Base-by-base conservation (phyloP, 1,140 invertebrate species). In the Leptinotarsa lineolata region DNA sequence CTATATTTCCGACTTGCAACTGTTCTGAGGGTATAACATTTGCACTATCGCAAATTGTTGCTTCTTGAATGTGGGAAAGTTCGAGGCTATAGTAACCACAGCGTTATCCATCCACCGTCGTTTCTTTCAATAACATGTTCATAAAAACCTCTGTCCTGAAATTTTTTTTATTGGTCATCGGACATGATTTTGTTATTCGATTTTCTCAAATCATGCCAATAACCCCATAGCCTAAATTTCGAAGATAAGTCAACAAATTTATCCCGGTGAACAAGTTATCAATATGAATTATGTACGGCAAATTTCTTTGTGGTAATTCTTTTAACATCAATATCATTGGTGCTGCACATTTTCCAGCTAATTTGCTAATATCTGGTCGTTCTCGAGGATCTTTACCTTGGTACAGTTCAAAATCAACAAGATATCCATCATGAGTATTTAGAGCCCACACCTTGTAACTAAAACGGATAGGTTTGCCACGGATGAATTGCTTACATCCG, bases 331-430 rank as follows among this genome's bases (percentile, higher is more conserved):
- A n/a, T n/a, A n/a, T n/a, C n/a, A n/a, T n/a, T n/a, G n/a, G n/a
- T n/a, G n/a, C n/a, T n/a, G n/a, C n/a, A n/a, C n/a, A n/a, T n/a
- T n/a, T n/a, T n/a, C n/a, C n/a, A n/a, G n/a, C n/a, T n/a, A n/a
- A n/a, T n/a, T n/a, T n/a, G n/a, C n/a, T n/a, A n/a, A n/a, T n/a
- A n/a, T n/a, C n/a, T n/a, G n/a, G n/a, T n/a, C n/a, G n/a, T n/a
- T n/a, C n/a, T n/a, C n/a, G n/a, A n/a, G n/a, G n/a, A n/a, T n/a
- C n/a, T n/a, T n/a, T n/a, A n/a, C n/a, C n/a, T 75, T 48, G 79
- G 81, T 72, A 81, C 48, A 81, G 48, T 69, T 78, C 73, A 75
- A 82, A 81, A 69, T 82, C 77, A 13, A 75, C 61, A 13, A 78
- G 45, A 73, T 72, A 76, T 24, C 77, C 77, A 24, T n/a, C n/a